Evolutionary conservation across 1,140 invertebrate genomes (phyloP).

Genomic region (Drosophila ambigua): DNA sequence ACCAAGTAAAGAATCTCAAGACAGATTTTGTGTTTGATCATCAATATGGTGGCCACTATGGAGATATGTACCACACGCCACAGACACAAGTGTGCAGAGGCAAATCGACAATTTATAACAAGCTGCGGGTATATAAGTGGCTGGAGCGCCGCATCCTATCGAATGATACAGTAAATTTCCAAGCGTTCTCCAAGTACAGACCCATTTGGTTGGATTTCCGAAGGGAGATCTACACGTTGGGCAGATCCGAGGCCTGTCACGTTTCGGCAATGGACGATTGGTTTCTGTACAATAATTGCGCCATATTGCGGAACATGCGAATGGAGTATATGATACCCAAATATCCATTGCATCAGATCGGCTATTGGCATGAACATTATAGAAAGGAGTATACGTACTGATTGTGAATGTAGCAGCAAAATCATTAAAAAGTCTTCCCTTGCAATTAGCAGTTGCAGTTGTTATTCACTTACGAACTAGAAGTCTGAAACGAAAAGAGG

Average conservation of each 20-base stretch:
- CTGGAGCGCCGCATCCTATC: background rate
- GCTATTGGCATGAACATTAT: background rate
- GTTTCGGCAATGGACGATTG: background rate
- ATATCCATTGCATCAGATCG: conserved; percentile 9
- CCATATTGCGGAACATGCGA: conserved; percentile 6
- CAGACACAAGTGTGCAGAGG: background rate
- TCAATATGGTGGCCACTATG: background rate
- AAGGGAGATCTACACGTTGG: background rate
- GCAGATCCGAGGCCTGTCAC: conserved; percentile 8
- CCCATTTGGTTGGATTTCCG: background rate
- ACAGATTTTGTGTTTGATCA: too few relatives aligned
- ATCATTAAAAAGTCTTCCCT: too few relatives aligned
- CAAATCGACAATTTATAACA: conserved; percentile 8
- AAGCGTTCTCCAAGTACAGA: background rate
- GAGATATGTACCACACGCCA: background rate
- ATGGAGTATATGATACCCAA: conserved; percentile 11
- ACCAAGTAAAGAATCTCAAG: background rate
- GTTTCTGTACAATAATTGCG: background rate
- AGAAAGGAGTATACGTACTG: too few relatives aligned
- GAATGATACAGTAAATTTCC: too few relatives aligned
- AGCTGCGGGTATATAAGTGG: background rate
- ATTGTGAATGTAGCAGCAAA: too few relatives aligned
- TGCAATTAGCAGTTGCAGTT: too few relatives aligned
- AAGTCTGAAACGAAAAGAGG: too few relatives aligned
- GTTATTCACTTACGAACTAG: too few relatives aligned